phyloP scores from a whole-genome alignment of 2,797 vertebrate species.

The Harpagifer antarcticus region DNA sequence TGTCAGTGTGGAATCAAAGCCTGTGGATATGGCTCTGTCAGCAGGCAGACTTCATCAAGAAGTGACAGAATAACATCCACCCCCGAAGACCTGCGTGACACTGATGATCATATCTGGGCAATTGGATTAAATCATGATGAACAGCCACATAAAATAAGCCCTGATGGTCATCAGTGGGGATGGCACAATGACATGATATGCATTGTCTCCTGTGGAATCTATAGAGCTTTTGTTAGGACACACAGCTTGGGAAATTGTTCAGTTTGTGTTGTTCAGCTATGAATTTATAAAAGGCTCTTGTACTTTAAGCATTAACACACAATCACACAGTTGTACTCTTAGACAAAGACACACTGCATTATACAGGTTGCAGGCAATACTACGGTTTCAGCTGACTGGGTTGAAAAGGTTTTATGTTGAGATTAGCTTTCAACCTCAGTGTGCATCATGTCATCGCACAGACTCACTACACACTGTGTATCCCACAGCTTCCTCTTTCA shows the following conservation, averaged over 20 bases:
- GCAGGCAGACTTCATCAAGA: constrained; percentile 8
- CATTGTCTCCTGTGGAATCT: neutral
- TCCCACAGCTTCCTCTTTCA: constrained; percentile 10
- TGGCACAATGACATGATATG: constrained; percentile 26
- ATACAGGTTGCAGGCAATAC: constrained; percentile 31
- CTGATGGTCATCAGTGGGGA: constrained; percentile 9
- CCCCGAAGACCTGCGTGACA: neutral
- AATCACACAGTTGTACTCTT: constrained; percentile 9
- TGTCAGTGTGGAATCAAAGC: neutral
- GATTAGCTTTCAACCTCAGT: constrained; percentile 53
- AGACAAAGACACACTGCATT: constrained; percentile 21
- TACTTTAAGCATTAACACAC: constrained; percentile 11
- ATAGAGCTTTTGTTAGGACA: neutral
- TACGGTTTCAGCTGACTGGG: constrained; percentile 42
- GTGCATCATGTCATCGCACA: constrained; percentile 35
- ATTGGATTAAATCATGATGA: constrained; percentile 26
- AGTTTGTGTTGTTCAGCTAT: constrained; percentile 9
- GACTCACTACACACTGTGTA: neutral
- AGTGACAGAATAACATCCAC: constrained; percentile 28
- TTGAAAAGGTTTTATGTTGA: constrained; percentile 56
- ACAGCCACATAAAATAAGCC: constrained; percentile 22
- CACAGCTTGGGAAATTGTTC: neutral
- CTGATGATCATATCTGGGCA: constrained; percentile 25
- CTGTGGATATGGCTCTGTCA: constrained; percentile 12
- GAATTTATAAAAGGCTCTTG: constrained; percentile 18